Percentiles rank a stretch among this genome's conserved stretches.
Evolutionary conservation across 2,113 vertebrate species (phyloP).

Genomic region (Patagioenas fasciata): DNA sequence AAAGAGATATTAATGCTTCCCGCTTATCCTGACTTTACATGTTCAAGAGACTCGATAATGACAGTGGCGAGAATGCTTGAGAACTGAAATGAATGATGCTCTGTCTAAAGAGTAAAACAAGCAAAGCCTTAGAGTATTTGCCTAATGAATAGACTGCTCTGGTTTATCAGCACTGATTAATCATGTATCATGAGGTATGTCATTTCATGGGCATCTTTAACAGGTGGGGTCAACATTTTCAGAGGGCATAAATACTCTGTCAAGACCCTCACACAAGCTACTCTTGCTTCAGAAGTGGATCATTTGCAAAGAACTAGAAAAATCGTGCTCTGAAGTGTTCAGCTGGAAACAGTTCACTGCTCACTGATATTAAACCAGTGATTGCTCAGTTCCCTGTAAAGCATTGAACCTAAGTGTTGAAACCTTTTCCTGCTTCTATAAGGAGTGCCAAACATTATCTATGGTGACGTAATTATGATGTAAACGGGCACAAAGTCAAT

Average conservation of each 20-base stretch:
- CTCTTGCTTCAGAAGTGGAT: background rate
- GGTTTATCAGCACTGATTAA: background rate
- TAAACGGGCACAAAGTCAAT: background rate
- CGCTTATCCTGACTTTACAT: background rate
- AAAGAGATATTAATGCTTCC: conserved; percentile 9
- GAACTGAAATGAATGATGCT: background rate
- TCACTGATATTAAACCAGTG: background rate
- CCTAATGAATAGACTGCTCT: background rate
- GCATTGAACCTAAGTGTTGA: background rate
- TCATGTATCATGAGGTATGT: background rate
- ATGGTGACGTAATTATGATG: conserved; percentile 23
- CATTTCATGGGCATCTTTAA: background rate
- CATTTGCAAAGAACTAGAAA: background rate
- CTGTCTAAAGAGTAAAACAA: background rate
- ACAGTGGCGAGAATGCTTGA: background rate
- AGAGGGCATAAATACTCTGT: background rate
- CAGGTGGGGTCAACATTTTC: background rate
- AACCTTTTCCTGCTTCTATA: background rate
- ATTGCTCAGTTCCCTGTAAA: background rate
- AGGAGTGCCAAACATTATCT: background rate
- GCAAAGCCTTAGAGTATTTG: background rate
- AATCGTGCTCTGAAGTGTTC: background rate
- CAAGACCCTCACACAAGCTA: background rate
- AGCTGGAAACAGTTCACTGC: background rate
- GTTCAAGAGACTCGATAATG: background rate